Conservation (phyloP, 35 echinoderm and acorn worm genomes). For the Anneissia japonica region DNA sequence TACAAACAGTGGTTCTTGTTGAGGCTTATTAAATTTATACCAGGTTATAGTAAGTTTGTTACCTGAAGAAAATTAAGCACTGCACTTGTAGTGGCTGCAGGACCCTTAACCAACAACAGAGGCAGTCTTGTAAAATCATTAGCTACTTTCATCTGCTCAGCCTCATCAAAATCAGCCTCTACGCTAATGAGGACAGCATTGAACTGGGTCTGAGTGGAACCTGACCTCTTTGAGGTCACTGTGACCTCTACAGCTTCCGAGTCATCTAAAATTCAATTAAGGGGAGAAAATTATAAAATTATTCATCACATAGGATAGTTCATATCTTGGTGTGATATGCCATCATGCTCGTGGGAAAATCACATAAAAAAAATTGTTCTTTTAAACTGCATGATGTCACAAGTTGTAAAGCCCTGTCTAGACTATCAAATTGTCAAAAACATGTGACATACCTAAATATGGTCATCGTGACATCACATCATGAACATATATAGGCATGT, state of each 20-base stretch:
- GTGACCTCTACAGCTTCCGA: not conserved
- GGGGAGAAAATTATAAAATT: not conserved
- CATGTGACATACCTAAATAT: no score
- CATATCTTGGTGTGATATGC: not conserved
- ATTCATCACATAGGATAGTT: not conserved
- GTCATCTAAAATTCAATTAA: not conserved
- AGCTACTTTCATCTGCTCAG: not conserved
- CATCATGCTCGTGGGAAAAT: no score
- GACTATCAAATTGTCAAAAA: no score
- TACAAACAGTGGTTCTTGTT: no score
- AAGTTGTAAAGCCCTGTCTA: no score
- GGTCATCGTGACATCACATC: no score
- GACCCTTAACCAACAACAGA: slow-evolving; percentile 49
- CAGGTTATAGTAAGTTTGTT: no score
- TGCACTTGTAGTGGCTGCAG: slow-evolving; percentile 21
- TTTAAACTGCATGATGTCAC: no score
- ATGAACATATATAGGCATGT: no score
- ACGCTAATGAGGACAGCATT: not conserved
- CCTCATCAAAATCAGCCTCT: not conserved
- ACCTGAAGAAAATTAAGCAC: slow-evolving; percentile 55
- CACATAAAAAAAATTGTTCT: no score
- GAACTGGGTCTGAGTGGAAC: not conserved
- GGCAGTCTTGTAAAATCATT: slow-evolving; percentile 26
- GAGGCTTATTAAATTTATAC: no score
- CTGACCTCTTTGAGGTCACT: not conserved